These are phyloP conservation scores for Melinaea menophilus DNA, from an alignment of 2,888 invertebrate genomes.

Conservation along the genomic window DNA sequence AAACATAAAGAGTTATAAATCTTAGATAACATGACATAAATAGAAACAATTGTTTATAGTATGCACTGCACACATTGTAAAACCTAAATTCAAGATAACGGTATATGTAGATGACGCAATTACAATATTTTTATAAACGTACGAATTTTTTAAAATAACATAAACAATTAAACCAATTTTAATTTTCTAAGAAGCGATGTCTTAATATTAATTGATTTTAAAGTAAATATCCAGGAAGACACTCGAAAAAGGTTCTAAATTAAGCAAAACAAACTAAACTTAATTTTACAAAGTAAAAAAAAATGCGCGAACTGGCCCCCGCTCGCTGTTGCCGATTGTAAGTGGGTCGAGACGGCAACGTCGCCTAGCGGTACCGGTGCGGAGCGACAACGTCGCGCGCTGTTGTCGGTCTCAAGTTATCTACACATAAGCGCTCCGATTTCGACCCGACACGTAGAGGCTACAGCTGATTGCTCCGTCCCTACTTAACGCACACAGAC, in stretches of 20 bases:
- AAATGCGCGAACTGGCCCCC: constrained; percentile 34
- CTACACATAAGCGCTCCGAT: constrained; percentile 2
- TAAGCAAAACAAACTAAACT: constrained; percentile 44
- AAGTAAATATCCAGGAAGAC: too few relatives aligned
- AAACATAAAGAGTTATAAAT: too few relatives aligned
- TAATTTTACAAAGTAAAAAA: constrained; percentile 59
- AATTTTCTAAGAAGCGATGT: too few relatives aligned
- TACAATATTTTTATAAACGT: too few relatives aligned
- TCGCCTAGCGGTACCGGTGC: constrained; percentile 55
- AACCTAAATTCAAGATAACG: too few relatives aligned
- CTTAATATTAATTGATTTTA: too few relatives aligned
- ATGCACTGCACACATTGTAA: too few relatives aligned
- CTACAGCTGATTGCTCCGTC: constrained; percentile 3
- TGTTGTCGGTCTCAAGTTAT: constrained; percentile 32
- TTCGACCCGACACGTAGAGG: constrained; percentile 7
- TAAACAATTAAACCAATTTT: too few relatives aligned
- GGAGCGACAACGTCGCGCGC: constrained; percentile 53
- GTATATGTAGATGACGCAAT: too few relatives aligned
- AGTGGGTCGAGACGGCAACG: constrained; percentile 58
- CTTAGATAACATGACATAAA: too few relatives aligned
- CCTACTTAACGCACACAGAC: constrained; percentile 2
- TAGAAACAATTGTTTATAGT: too few relatives aligned
- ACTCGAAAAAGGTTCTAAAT: constrained; percentile 35
- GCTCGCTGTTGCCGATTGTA: constrained; percentile 33
- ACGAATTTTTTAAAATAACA: too few relatives aligned